These are phyloP conservation scores for Enteromius trimaculatus DNA, from an alignment of 2,797 vertebrate genomes.

Conservation along the genomic window DNA sequence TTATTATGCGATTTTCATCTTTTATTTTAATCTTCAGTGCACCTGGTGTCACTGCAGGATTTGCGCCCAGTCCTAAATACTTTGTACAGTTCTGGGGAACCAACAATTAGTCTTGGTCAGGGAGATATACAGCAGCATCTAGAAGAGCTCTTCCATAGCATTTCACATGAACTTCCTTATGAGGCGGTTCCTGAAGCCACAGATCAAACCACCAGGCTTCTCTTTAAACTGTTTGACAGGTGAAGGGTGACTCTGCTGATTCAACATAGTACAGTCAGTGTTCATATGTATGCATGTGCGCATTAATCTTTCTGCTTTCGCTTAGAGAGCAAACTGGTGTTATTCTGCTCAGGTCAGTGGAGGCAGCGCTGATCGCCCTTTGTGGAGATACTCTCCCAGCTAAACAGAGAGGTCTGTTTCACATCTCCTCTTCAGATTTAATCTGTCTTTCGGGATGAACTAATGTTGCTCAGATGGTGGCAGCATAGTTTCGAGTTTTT, in stretches of 20 bases:
- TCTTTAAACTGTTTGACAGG: slow-evolving; percentile 81
- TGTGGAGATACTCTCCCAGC: slow-evolving; percentile 77
- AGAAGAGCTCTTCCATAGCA: slow-evolving; percentile 74
- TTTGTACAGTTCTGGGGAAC: slow-evolving; percentile 31
- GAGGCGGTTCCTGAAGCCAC: slow-evolving; percentile 66
- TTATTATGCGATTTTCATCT: background rate
- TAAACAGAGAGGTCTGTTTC: slow-evolving; percentile 81
- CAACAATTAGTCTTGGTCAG: slow-evolving; percentile 61
- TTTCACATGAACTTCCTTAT: slow-evolving; percentile 67
- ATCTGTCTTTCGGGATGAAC: background rate
- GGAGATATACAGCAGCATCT: slow-evolving; percentile 73
- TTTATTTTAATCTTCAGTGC: slow-evolving; percentile 64
- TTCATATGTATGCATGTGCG: background rate
- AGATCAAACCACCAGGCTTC: slow-evolving; percentile 72
- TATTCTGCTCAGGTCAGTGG: slow-evolving; percentile 71
- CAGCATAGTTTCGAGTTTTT: background rate
- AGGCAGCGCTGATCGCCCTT: slow-evolving; percentile 78
- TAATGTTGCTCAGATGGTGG: background rate
- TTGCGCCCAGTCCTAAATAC: slow-evolving; percentile 58
- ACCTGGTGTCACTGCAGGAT: slow-evolving; percentile 66
- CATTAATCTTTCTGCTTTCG: slow-evolving; percentile 11
- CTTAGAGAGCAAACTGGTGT: slow-evolving; percentile 64
- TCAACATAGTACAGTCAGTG: background rate
- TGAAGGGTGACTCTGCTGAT: slow-evolving; percentile 60
- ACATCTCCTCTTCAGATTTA: background rate